A percentile compares a stretch with the other conserved stretches of the same genome.
Conservation (phyloP, 2,113 vertebrate species). For the Formicarius rufipectus region DNA sequence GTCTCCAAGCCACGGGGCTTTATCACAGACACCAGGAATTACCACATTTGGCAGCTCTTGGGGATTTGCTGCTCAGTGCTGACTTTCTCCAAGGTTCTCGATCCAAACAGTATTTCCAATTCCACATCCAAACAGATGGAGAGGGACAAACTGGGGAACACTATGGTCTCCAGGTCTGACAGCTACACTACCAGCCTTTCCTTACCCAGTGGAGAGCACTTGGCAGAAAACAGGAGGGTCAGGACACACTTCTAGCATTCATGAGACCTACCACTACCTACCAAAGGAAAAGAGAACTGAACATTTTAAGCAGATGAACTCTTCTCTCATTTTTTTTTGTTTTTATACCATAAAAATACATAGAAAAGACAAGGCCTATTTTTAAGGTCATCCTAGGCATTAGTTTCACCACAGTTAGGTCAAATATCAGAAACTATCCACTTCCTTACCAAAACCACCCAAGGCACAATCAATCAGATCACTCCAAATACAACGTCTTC, state of each 20-base stretch:
- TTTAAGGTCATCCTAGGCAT: background rate
- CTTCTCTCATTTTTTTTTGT: background rate
- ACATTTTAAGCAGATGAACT: background rate
- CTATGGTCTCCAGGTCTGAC: background rate
- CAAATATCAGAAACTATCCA: background rate
- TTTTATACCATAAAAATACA: background rate
- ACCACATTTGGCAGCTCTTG: accelerated
- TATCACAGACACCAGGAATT: background rate
- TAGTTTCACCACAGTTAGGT: background rate
- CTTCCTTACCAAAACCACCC: background rate
- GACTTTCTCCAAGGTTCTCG: background rate
- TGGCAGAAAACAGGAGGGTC: background rate
- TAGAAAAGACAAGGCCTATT: background rate
- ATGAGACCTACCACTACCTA: background rate
- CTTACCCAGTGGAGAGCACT: background rate
- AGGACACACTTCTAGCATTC: background rate
- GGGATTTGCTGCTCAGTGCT: background rate
- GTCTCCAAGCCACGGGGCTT: background rate
- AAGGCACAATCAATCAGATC: background rate
- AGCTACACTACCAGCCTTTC: background rate
- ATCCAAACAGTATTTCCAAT: background rate
- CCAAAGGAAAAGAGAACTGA: background rate
- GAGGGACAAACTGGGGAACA: background rate
- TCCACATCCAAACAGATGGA: background rate
- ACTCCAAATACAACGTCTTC: background rate